Percentiles rank a stretch among this genome's conserved stretches.
Evolutionary conservation across 2,888 invertebrate genomes (phyloP).

Genomic region (Phragmatobia fuliginosa): DNA sequence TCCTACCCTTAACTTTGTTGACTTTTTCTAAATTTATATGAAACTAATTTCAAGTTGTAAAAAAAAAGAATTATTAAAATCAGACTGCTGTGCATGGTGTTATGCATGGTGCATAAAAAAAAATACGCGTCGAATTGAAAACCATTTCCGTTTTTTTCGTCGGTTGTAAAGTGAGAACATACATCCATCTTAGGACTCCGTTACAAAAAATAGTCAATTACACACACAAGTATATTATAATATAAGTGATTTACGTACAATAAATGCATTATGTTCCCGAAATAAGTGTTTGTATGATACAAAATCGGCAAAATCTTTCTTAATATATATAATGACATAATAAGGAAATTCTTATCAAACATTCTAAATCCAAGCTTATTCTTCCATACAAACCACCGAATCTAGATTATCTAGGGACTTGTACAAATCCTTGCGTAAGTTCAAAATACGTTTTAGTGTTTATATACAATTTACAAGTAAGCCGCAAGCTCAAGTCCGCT

Average conservation of each 20-base stretch:
- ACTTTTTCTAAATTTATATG: too few relatives aligned
- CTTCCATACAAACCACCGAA: not conserved
- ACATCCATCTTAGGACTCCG: not conserved
- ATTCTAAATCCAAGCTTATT: not conserved
- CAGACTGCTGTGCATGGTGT: too few relatives aligned
- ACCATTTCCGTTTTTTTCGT: too few relatives aligned
- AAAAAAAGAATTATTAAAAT: too few relatives aligned
- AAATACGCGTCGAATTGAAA: too few relatives aligned
- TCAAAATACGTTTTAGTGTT: constrained; percentile 18
- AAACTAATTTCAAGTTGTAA: too few relatives aligned
- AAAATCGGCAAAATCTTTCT: not conserved
- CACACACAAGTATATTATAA: not conserved
- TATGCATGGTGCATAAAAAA: too few relatives aligned
- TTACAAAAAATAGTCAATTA: not conserved
- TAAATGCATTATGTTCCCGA: not conserved
- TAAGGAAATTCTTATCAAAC: not conserved
- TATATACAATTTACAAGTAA: constrained; percentile 16
- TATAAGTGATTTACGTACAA: too few relatives aligned
- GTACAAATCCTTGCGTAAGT: not conserved
- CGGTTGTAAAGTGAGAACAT: not conserved
- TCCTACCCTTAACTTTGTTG: too few relatives aligned
- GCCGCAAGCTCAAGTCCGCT: constrained; percentile 18
- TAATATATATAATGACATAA: not conserved
- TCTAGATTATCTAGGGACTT: not conserved
- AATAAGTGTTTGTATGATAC: not conserved